These are phyloP conservation scores for Pachydiplax longipennis DNA, from an alignment of 2,888 invertebrate genomes.

Conservation along the genomic window DNA sequence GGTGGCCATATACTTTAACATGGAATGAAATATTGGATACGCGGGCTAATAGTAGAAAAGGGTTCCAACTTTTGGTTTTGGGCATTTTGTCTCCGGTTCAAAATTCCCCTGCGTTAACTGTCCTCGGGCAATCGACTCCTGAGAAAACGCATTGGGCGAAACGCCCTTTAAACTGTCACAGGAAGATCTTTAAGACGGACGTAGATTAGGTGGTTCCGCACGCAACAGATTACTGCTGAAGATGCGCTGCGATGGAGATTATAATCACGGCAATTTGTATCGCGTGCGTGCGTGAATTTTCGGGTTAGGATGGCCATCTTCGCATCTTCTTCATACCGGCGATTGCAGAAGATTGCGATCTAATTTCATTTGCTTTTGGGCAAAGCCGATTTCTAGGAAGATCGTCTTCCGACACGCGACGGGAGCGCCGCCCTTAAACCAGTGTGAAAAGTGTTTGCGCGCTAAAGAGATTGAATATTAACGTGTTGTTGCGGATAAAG, in stretches of 20 bases:
- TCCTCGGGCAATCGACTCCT: too few species aligned
- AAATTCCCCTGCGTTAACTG: too few species aligned
- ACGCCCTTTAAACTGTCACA: background rate
- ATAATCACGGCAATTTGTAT: background rate
- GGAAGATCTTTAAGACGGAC: background rate
- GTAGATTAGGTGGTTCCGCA: background rate
- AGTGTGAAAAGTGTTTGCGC: background rate
- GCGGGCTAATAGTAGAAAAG: too few species aligned
- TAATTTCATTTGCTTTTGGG: background rate
- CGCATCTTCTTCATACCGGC: background rate
- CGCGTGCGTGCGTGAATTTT: background rate
- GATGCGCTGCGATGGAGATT: background rate
- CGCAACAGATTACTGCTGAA: background rate
- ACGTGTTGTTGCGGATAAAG: too few species aligned
- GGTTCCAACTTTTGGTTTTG: too few species aligned
- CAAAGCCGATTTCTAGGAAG: background rate
- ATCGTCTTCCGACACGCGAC: background rate
- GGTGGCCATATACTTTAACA: too few species aligned
- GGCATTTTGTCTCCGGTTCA: too few species aligned
- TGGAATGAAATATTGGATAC: too few species aligned
- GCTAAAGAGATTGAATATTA: too few species aligned
- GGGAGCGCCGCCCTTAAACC: background rate
- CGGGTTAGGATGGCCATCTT: background rate
- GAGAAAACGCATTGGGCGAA: too few species aligned
- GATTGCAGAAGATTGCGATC: background rate